Evolutionary conservation across 2,113 vertebrate species (phyloP), one percentile per base, ranked within the genome.

Genomic region (Tauraco erythrolophus): DNA sequence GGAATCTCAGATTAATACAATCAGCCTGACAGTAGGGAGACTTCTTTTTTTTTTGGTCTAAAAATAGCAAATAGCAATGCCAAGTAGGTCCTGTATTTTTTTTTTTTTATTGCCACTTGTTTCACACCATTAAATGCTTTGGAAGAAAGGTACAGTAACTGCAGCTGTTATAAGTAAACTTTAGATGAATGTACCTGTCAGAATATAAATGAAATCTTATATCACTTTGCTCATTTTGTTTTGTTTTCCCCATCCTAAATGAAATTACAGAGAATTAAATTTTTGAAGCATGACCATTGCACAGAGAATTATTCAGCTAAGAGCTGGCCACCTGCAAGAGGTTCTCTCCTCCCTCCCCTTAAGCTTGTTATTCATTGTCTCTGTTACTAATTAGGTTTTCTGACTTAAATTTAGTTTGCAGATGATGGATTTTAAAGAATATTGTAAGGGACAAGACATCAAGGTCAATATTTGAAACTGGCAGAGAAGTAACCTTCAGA

Each of bases 191-290:
- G 97, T 84, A 94, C 86, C 93, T 97, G 93, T 89, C 96, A 98
- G 88, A 93, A 92, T 68, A 79, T 72, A 97, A 98, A 97, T 84
- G 84, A 96, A 98, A 97, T 96, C 92, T 89, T 94, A 60, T 88
- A 95, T 97, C 92, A 84, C 91, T 97, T 96, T 58, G 72, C 94
- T 97, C 31, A 58, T 96, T 88, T 87, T 82, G 75, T 91, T 96
- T 95, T 94, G 85, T 93, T 96, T 96, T 90, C 43, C 84, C 41
- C 74, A 95, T 93, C 87, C 90, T 85, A 97, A 98, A 98, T 97
- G 76, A 96, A 98, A 97, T 98, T 98, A 98, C 64, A 70, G 90
- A 84, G 84, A 98, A 98, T 98, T 97, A 91, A 96, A 97, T 98
- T 98, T 97, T 93, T 97, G 96, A 96, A 93, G 96, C 96, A 95